Percentiles rank a stretch among this genome's conserved stretches.
phyloP scores from a whole-genome alignment of 2,113 vertebrate genomes.

The Oncorhynchus nerka region DNA sequence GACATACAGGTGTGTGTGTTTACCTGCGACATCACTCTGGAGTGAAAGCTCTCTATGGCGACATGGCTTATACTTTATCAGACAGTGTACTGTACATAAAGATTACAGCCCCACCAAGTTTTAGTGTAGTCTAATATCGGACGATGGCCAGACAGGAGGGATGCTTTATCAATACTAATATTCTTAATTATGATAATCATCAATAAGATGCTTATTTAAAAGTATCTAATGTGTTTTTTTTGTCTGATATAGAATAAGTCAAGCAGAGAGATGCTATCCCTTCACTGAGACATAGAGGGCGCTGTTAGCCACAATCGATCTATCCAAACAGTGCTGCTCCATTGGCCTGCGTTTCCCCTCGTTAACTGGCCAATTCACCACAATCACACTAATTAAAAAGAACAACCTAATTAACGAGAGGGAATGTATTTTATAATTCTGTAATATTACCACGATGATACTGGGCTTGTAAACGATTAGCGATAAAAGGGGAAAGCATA shows the following conservation, averaged over 20 bases:
- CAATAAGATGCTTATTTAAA: no score
- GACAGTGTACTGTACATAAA: no score
- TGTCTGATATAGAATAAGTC: no score
- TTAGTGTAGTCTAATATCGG: no score
- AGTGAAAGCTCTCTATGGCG: background rate
- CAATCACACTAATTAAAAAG: constrained; percentile 76
- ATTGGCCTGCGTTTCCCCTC: constrained; percentile 49
- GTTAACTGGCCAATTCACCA: constrained; percentile 61
- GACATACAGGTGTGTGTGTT: background rate
- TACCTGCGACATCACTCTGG: background rate
- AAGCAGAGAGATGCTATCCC: no score
- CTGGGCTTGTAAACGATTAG: constrained; percentile 68
- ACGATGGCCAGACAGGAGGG: no score
- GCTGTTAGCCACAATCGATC: constrained; percentile 58
- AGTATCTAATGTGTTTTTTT: no score
- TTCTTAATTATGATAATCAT: no score
- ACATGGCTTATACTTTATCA: no score
- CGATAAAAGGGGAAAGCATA: constrained; percentile 71
- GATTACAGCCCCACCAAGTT: no score
- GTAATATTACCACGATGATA: constrained; percentile 69
- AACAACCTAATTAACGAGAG: constrained; percentile 74
- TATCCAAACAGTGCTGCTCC: background rate
- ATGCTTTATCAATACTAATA: no score
- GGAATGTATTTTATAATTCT: constrained; percentile 69
- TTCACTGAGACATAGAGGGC: constrained; percentile 51